These are phyloP conservation scores for Mamestra configurata DNA, from an alignment of 1,140 invertebrate genomes.

Conservation along the genomic window DNA sequence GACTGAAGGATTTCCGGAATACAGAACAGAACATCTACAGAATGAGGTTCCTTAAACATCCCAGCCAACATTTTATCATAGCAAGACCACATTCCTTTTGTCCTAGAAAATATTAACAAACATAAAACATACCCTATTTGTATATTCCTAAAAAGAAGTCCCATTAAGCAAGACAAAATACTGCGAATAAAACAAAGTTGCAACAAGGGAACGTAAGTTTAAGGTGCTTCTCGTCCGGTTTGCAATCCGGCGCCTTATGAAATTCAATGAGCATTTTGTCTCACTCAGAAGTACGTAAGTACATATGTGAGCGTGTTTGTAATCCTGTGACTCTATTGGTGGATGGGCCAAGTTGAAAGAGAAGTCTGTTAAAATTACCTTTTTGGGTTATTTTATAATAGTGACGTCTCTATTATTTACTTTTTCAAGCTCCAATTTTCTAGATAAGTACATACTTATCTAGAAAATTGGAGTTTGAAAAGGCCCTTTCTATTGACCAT, in stretches of 20 bases:
- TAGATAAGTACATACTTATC: too few relatives aligned
- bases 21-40: too few relatives aligned
- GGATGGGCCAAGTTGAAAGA: slow-evolving; percentile 22
- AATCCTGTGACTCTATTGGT: slow-evolving; percentile 37
- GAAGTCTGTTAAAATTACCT: too few relatives aligned
- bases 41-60: too few relatives aligned
- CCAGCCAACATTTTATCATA: too few relatives aligned
- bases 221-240: slow-evolving; percentile 37
- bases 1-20: too few relatives aligned
- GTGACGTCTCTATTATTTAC: too few relatives aligned
- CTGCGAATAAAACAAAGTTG: slow-evolving; percentile 32
- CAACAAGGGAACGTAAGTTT: slow-evolving; percentile 13
- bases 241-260: slow-evolving; percentile 63
- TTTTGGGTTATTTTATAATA: too few relatives aligned
- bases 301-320: slow-evolving; percentile 57
- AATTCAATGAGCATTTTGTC: slow-evolving; percentile 75
- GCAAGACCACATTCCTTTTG: background rate
- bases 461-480: too few relatives aligned
- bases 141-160: slow-evolving; percentile 11
- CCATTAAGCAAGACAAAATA: slow-evolving; percentile 11
- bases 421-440: too few relatives aligned
- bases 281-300: slow-evolving; percentile 54
- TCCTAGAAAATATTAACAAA: background rate
- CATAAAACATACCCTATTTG: background rate
- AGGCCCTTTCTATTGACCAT: too few relatives aligned